Percentiles rank a stretch among this genome's conserved stretches.
phyloP scores from a whole-genome alignment of 92 coral and sea anemone species.

The Bergia sp. region DNA sequence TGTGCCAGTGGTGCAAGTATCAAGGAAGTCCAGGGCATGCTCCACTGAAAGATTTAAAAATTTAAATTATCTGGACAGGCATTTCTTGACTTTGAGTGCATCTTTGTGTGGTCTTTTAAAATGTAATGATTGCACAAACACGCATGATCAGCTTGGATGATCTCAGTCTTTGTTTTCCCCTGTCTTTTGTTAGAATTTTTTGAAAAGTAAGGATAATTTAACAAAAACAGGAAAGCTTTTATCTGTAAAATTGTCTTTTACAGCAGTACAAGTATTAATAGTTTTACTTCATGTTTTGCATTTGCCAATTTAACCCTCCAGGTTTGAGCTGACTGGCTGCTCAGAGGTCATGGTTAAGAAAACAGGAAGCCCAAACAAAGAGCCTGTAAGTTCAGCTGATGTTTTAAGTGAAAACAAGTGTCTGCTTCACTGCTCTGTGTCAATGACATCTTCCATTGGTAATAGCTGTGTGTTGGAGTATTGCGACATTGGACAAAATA shows the following conservation, averaged over 20 bases:
- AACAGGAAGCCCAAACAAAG: slow-evolving; percentile 48
- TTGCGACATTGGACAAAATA: slow-evolving; percentile 71
- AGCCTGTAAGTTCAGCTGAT: slow-evolving; percentile 35
- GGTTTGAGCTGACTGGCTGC: slow-evolving; percentile 73
- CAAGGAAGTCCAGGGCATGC: no score
- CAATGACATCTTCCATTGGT: slow-evolving; percentile 69
- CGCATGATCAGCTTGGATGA: no score
- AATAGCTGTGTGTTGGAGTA: slow-evolving; percentile 81
- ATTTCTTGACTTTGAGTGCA: neutral
- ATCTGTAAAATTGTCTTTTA: no score
- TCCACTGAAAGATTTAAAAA: neutral
- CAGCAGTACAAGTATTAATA: neutral
- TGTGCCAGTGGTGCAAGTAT: no score
- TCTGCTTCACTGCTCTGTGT: slow-evolving; percentile 74
- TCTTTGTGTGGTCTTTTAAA: neutral
- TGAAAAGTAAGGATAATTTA: no score
- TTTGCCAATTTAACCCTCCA: slow-evolving; percentile 2
- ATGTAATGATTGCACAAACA: no score
- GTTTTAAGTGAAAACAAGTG: slow-evolving; percentile 61
- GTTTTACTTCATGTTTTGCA: neutral
- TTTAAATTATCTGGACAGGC: neutral
- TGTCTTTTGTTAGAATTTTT: no score
- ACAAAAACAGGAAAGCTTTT: neutral
- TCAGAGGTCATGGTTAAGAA: slow-evolving; percentile 73
- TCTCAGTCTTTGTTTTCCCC: no score